phyloP scores from a whole-genome alignment of 2,113 vertebrate genomes.

The Leptocoma aspasia region DNA sequence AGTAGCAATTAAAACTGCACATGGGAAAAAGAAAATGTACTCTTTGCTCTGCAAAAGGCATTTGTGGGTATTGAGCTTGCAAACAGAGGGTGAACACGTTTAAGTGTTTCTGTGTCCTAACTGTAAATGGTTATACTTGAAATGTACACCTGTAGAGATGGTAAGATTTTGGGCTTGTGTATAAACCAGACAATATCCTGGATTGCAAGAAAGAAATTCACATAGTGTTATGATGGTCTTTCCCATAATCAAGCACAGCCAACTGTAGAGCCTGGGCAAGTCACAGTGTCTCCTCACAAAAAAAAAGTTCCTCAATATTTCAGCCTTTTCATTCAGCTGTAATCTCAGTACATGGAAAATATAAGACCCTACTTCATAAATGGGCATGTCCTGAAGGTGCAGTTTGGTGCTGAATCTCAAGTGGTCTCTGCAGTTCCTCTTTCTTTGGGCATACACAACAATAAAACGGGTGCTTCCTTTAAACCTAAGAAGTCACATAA shows the following conservation, averaged over 20 bases:
- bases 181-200: background rate
- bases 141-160: background rate
- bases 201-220: background rate
- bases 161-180: background rate
- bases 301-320: background rate
- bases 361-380: background rate
- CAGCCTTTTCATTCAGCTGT: background rate
- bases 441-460: background rate
- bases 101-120: background rate
- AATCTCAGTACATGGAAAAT: background rate
- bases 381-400: background rate
- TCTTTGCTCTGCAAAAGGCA: background rate
- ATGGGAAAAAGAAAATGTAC: background rate
- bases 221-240: fast-evolving
- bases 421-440: background rate
- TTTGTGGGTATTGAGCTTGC: background rate
- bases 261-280: background rate
- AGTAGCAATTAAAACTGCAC: background rate
- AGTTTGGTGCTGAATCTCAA: background rate
- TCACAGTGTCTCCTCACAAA: background rate
- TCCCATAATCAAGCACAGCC: background rate
- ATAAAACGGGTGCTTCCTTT: background rate
- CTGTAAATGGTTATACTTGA: background rate
- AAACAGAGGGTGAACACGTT: background rate
- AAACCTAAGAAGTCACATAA: background rate